These are phyloP conservation scores for Euschistus heros DNA, from an alignment of 1,140 invertebrate genomes.

Conservation along the genomic window DNA sequence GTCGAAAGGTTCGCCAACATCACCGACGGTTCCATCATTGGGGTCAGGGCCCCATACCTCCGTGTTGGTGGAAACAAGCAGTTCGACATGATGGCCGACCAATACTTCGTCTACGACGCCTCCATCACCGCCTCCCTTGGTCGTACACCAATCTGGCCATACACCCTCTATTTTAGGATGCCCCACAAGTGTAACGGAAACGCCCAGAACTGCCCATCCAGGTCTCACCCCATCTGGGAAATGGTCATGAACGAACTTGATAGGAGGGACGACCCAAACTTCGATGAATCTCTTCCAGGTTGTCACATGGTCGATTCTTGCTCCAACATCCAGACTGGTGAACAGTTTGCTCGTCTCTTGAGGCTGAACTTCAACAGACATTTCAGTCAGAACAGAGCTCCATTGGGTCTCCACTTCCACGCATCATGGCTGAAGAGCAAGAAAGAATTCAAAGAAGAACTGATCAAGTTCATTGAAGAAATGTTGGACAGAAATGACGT, in stretches of 20 bases:
- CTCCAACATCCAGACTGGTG: conserved; percentile 78
- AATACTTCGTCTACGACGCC: conserved; percentile 88
- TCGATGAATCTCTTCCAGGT: conserved; percentile 80
- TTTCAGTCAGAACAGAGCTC: conserved; percentile 83
- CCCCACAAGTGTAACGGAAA: conserved; percentile 90
- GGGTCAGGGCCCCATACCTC: conserved; percentile 79
- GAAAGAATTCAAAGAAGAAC: conserved; percentile 81
- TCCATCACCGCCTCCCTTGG: conserved; percentile 83
- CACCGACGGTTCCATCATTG: conserved; percentile 78
- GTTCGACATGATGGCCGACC: conserved; percentile 92
- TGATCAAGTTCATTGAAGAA: conserved; percentile 90
- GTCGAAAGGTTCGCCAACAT: conserved; percentile 84
- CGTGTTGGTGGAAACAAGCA: conserved; percentile 87
- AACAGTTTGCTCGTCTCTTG: conserved; percentile 74
- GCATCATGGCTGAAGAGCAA: conserved; percentile 92
- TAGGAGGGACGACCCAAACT: conserved; percentile 79
- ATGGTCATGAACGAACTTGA: conserved; percentile 93
- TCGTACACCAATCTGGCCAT: conserved; percentile 87
- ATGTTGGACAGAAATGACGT: conserved; percentile 82
- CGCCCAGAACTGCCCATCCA: conserved; percentile 78
- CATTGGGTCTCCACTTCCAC: conserved; percentile 89
- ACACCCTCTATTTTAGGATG: conserved; percentile 90
- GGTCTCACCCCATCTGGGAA: conserved; percentile 84
- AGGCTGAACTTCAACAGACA: conserved; percentile 91
- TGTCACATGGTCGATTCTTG: conserved; percentile 92